Evolutionary conservation across 2,888 invertebrate genomes (phyloP), one percentile per base, ranked within the genome.

Genomic region (Prosopocoilus inquinatus): DNA sequence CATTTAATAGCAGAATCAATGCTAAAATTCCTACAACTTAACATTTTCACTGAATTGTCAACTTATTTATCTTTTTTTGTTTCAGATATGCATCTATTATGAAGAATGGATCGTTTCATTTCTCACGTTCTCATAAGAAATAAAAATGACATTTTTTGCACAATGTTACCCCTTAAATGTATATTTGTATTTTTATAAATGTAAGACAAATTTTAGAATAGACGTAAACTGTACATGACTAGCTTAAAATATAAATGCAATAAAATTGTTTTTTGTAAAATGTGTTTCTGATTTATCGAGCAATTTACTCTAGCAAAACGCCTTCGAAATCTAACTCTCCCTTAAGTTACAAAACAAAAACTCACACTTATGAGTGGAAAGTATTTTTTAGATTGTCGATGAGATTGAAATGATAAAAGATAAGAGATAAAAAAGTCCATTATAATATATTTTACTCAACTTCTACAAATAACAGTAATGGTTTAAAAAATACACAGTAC

Each of bases 111-210:
- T 28, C 20, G 20, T 28, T 28, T 28, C 20, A 28, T 5, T 4
- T 28, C 20, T 28, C 20, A 28, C 20, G 20, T 28, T 28, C 20
- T 28, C 20, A 28, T 28, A 28, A 28, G 20, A 28, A 28, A 28
- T 28, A 28, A 28, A 28, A 28, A 28, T 28, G 20, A 28, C 20
- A 28, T 28, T 28, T 28, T 28, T 28, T 39, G 36, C 41, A 38
- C 32, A 33, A 50, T 46, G 33, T 47, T 11, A 41, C 33, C 39
- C 20, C 13, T 28, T 55, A 51, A 41, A 47, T 50, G 51, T 56
- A 47, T 53, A 56, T 56, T 56, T 56, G 56, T 56, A 56, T 56
- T 56, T 56, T 56, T 56, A 56, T 56, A 56, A 56, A 47, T 53
- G 39, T 47, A 53, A 38, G 46, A 43, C 33, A 36, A 32, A 7